These are phyloP conservation scores for Heliothis virescens DNA, from an alignment of 1,140 invertebrate species.

Conservation along the genomic window DNA sequence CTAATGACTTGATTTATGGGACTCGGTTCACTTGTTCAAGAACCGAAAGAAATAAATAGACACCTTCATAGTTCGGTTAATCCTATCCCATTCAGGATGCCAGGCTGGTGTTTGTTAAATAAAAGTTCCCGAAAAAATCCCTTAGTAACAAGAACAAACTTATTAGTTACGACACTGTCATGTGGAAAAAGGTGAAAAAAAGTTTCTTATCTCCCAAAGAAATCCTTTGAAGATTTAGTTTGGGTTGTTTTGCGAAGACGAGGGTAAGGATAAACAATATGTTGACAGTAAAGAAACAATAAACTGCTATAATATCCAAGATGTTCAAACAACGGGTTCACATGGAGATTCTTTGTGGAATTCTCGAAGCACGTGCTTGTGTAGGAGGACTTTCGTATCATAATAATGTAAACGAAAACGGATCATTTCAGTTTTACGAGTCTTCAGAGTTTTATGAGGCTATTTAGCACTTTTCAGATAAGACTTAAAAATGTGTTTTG, in stretches of 20 bases:
- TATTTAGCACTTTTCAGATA: slow-evolving; percentile 5
- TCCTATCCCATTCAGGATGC: too few relatives aligned
- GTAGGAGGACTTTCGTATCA: slow-evolving; percentile 6
- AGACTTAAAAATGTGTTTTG: not conserved
- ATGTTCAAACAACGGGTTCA: slow-evolving; percentile 28
- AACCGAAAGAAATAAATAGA: too few relatives aligned
- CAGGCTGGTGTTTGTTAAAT: not conserved
- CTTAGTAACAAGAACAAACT: not conserved
- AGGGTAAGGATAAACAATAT: slow-evolving; percentile 22
- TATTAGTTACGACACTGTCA: not conserved
- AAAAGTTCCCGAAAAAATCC: not conserved
- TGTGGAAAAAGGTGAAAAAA: slow-evolving; percentile 8
- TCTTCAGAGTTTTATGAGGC: not conserved
- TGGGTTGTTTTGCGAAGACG: slow-evolving; percentile 9
- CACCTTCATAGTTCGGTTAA: too few relatives aligned
- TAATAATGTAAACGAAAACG: slow-evolving; percentile 7
- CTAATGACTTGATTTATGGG: too few relatives aligned
- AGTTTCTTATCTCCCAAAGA: slow-evolving; percentile 1
- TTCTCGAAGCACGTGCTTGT: not conserved
- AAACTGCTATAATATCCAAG: slow-evolving; percentile 17
- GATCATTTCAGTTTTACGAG: slow-evolving; percentile 22
- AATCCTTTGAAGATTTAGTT: slow-evolving; percentile 25
- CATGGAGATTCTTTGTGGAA: slow-evolving; percentile 19
- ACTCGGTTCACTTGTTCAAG: too few relatives aligned
- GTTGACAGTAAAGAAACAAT: slow-evolving; percentile 14